A percentile compares a stretch with the other conserved stretches of the same genome.
Conservation (phyloP, 2,113 vertebrate genomes). For the Alethe diademata region DNA sequence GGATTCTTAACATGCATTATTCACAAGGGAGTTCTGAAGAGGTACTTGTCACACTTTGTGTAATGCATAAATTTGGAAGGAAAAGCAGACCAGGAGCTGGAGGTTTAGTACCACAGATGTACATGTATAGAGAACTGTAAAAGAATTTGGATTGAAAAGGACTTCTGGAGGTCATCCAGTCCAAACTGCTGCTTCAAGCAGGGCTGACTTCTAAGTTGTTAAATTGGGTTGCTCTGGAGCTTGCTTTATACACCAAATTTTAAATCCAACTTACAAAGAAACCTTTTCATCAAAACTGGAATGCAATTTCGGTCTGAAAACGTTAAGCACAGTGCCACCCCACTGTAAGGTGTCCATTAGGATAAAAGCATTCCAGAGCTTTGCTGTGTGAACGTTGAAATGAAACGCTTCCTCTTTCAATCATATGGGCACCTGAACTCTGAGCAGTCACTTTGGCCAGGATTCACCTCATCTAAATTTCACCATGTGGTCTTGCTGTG, state of each 20-base stretch:
- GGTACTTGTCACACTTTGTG: background rate
- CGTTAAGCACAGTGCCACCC: accelerated
- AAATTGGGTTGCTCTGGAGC: background rate
- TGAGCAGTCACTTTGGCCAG: background rate
- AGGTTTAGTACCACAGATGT: conserved; percentile 2
- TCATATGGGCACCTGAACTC: background rate
- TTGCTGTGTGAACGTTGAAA: background rate
- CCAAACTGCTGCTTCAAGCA: background rate
- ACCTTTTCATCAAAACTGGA: conserved; percentile 8
- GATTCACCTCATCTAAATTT: background rate
- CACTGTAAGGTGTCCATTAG: background rate
- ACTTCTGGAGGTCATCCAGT: conserved; percentile 40
- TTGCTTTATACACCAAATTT: background rate
- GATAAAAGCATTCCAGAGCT: background rate
- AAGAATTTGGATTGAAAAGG: conserved; percentile 25
- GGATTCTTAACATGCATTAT: conserved; percentile 32
- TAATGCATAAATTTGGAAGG: background rate
- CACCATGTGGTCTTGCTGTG: background rate
- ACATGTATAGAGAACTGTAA: background rate
- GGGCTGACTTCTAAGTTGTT: background rate
- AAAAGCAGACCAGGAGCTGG: conserved; percentile 11
- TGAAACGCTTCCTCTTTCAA: background rate
- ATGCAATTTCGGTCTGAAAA: background rate
- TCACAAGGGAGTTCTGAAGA: conserved; percentile 30
- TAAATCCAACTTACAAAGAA: conserved; percentile 18